Evolutionary conservation across 2,113 vertebrate species (phyloP), one percentile per base, ranked within the genome.

Genomic region (Mormyrus lacerda): DNA sequence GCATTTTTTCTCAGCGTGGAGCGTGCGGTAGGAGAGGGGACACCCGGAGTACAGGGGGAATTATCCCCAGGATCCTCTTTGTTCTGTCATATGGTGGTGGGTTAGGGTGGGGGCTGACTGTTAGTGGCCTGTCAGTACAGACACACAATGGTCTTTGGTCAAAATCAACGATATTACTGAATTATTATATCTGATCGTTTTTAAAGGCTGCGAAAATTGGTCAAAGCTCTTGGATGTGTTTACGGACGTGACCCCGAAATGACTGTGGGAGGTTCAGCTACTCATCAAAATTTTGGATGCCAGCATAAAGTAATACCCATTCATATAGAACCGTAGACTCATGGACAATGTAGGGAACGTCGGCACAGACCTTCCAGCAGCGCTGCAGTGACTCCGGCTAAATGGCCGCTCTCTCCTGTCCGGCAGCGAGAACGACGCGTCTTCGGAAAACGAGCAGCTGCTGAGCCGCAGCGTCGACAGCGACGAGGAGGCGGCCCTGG

Each of bases 361-460:
- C 8, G 61, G 35, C 73, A 39, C 73, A 79, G 73, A 39, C 73
- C 35, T 35, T 42, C 10, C 15, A 39, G 31, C 15, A 0, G 73
- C 39, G 4, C 31, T 2, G 69, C 69, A 17, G 31, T 35, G 35
- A 90, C 58, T 27, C 15, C 24, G 24, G 48, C 47, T 82, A 17
- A 6, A 79, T 42, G 73, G 31, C 35, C 13, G 15, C 53, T 7
- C 42, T 92, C 91, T 39, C 6, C 55, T 88, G 17, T 93, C 91
- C 91, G 35, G 5, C 94, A 99, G 98, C 90, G 98, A 99, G 95
- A 99, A 99, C 0, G 98, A 99, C 4, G 98, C 98, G 0, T 99
- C 98, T 0, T 99, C 98, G 0, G 98, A 99, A 93, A 99, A 99
- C 0, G 98, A 99, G 93, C 97, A 98, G 94, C 96, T 99, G 91